These are phyloP conservation scores for Eurystomus glaucurus DNA, from an alignment of 2,797 vertebrate genomes.

Conservation along the genomic window DNA sequence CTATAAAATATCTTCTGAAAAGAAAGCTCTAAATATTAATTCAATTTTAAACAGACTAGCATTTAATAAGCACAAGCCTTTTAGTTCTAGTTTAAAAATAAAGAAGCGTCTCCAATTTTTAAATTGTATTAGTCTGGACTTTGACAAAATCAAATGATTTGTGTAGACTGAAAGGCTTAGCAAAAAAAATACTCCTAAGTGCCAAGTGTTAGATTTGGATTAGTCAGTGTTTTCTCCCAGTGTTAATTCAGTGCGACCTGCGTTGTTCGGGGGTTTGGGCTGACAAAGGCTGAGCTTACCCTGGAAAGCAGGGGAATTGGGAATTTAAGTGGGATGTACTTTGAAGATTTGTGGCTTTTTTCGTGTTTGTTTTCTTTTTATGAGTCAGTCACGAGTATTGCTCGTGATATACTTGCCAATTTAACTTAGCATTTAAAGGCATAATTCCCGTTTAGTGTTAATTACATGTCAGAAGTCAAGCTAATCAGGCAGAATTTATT, in stretches of 20 bases:
- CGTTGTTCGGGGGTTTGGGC: background rate
- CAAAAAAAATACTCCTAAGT: background rate
- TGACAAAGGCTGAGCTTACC: background rate
- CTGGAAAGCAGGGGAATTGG: background rate
- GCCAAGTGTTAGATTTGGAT: background rate
- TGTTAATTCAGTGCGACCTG: background rate
- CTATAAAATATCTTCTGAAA: background rate
- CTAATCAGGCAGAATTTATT: background rate
- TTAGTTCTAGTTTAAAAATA: background rate
- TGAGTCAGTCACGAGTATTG: background rate
- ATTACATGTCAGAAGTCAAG: background rate
- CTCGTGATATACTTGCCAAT: background rate
- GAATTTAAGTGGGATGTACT: background rate
- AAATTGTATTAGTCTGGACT: background rate
- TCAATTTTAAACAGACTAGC: slow-evolving; percentile 1
- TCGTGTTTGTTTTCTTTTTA: background rate
- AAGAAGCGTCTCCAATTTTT: slow-evolving; percentile 25
- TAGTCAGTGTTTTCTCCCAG: background rate
- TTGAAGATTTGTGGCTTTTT: background rate
- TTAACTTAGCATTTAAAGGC: background rate
- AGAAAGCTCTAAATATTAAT: background rate
- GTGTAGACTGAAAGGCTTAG: background rate
- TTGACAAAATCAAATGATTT: background rate
- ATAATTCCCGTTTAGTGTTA: background rate
- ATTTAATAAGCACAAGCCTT: slow-evolving; percentile 12